Evolutionary conservation across 2,113 vertebrate species (phyloP).

Genomic region (Eublepharis macularius): DNA sequence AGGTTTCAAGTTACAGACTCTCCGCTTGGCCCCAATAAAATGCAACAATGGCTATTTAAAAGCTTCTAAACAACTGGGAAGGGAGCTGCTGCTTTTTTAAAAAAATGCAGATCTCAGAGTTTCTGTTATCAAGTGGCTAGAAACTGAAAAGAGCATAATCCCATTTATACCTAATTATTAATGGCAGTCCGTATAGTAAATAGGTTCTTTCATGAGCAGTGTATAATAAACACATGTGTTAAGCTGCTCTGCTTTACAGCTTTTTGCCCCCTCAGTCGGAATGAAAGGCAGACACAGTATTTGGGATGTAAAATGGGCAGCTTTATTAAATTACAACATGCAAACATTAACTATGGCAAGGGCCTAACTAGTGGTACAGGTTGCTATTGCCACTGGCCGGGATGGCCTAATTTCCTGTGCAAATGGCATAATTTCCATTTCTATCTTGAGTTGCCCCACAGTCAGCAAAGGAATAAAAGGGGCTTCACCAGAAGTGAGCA

Average conservation of each 20-base stretch:
- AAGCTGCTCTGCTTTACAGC: slow-evolving; percentile 83
- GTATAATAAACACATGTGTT: slow-evolving; percentile 85
- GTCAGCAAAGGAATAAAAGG: slow-evolving; percentile 72
- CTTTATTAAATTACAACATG: no score
- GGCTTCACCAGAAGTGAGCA: slow-evolving; percentile 61
- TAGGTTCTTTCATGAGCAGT: slow-evolving; percentile 77
- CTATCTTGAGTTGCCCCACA: slow-evolving; percentile 74
- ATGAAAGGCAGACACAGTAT: no score
- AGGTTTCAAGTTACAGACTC: slow-evolving; percentile 46
- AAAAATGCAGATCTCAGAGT: slow-evolving; percentile 61
- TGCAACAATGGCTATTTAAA: slow-evolving; percentile 56
- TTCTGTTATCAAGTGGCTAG: slow-evolving; percentile 69
- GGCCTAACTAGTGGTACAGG: no score
- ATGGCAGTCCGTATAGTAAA: slow-evolving; percentile 71
- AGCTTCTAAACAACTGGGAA: slow-evolving; percentile 50
- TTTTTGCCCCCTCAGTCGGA: no score
- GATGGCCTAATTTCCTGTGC: no score
- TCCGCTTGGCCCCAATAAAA: slow-evolving; percentile 48
- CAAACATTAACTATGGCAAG: no score
- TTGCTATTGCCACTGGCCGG: no score
- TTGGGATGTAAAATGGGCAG: no score
- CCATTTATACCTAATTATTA: slow-evolving; percentile 81
- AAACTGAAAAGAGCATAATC: slow-evolving; percentile 73
- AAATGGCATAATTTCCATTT: slow-evolving; percentile 80
- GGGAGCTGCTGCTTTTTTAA: slow-evolving; percentile 45